Conservation (phyloP, 2,888 invertebrate species). For the Agriopis aurantiaria region DNA sequence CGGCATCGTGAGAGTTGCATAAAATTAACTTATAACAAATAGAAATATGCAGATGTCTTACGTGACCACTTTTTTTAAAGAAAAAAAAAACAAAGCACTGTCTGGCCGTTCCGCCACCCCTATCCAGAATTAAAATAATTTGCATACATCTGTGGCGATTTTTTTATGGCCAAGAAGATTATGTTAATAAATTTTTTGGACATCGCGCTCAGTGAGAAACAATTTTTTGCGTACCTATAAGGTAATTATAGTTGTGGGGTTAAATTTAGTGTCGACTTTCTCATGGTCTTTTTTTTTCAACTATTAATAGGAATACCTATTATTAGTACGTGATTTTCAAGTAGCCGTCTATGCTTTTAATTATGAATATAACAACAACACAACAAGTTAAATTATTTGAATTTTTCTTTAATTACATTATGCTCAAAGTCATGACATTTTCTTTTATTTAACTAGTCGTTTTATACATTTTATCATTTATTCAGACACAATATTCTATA, state of each 20-base stretch:
- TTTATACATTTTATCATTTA: not conserved
- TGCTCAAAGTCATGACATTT: not conserved
- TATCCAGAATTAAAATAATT: constrained; percentile 66
- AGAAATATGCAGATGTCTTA: constrained; percentile 66
- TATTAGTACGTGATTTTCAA: too few relatives aligned
- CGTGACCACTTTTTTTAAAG: constrained; percentile 79
- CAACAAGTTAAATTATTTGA: too few relatives aligned
- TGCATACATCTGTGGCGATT: constrained; percentile 81
- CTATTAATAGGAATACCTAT: too few relatives aligned
- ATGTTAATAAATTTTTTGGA: constrained; percentile 83
- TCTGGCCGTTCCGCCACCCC: constrained; percentile 63
- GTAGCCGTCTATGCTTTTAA: too few relatives aligned
- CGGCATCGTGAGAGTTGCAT: constrained; percentile 78
- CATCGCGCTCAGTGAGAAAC: constrained; percentile 63
- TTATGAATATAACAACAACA: too few relatives aligned
- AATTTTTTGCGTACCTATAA: constrained; percentile 63
- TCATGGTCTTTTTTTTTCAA: constrained; percentile 46
- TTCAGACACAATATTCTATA: not conserved
- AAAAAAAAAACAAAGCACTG: constrained; percentile 62
- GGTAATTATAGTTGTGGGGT: constrained; percentile 49
- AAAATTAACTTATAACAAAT: constrained; percentile 70
- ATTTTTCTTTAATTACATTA: too few relatives aligned
- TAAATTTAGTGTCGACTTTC: constrained; percentile 50
- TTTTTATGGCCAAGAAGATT: constrained; percentile 76
- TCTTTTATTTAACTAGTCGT: too few relatives aligned